Base-by-base conservation (phyloP, 1,140 invertebrate genomes). In the Delia radicum region DNA sequence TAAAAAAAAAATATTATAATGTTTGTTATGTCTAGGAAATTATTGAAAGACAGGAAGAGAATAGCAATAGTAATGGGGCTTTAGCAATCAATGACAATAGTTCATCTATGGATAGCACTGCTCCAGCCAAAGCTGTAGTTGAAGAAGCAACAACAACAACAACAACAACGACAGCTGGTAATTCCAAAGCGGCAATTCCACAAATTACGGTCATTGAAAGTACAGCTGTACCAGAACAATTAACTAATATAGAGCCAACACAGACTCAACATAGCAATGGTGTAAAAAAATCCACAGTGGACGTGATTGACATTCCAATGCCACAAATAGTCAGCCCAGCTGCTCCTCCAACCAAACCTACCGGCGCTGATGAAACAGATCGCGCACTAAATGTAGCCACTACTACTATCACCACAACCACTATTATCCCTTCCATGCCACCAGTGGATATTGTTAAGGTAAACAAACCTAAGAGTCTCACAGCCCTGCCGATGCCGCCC, bases 401-500 rank as follows among this genome's bases (percentile, higher is more conserved):
- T 21, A 24, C 5, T 24, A 55, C 6, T 18, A 29, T 67, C 71
- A n/a, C 42, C 69, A 72, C 72, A 48, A 33, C 37, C n/a, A 55
- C n/a, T n/a, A n/a, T n/a, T n/a, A n/a, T n/a, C n/a, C n/a, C n/a
- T n/a, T n/a, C n/a, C n/a, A n/a, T n/a, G n/a, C n/a, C n/a, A n/a
- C 10, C 21, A 18, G 29, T 26, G n/a, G n/a, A 27, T 63, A 13
- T 27, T 13, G 12, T 27, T 10, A 63, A 63, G 27, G 13, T 26
- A 28, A 63, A 13, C 10, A 91, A 90, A 78, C 90, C 89, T n/a
- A 91, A 90, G 78, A 91, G 89, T 79, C 86, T 94, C 24, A 92
- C 93, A 3, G 92, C 91, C 75, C 83, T 96, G 77, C 94, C 94
- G 4, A 89, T 96, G 89, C 94, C 94, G 33, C 94, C 94, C n/a